Base-by-base conservation (phyloP, 2,888 invertebrate genomes). In the Drosophila sordidula region DNA sequence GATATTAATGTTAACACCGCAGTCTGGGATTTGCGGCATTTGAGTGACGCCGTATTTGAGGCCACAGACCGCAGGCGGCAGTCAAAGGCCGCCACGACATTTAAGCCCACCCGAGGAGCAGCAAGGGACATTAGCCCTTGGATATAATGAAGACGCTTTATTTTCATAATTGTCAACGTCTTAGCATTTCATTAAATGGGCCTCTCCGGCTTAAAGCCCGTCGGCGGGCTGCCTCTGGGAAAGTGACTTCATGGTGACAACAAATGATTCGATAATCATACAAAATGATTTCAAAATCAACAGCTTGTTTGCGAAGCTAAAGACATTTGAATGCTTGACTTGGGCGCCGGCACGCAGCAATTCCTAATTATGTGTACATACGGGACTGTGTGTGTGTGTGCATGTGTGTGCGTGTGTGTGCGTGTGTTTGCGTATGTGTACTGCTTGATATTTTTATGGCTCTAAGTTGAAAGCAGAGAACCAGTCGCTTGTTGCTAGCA, bases 311-410 rank as follows among this genome's bases (percentile, higher is more conserved):
- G 65, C 57, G 47, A 63, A 55, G 70, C 75, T 70, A 64, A 62
- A 61, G 54, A 65, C 73, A 73, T 86, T 75, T 67, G 67, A 77
- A 62, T 70, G 70, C 58, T 50, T 22, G 50, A 46, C 70, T 63
- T 46, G 50, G 52, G 34, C 51, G 51, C 44, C 47, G 66, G 57
- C 65, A 75, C 59, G 62, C 44, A 75, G 49, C 70, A 70, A 72
- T 83, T 72, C 71, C 68, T 87, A 83, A 83, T 83, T 83, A 77
- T 83, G 66, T 83, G 84, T 86, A 76, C 78, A 75, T 51, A 70
- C 64, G 58, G 57, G 54, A 50, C 44, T 49, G 46, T 45, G 38
- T 45, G 22, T 41, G 41, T 38, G 26, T 34, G 46, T 39, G 54
- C 46, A 45, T 57, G 51, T 18, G 51, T 56, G 18, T 18, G 18